Base-by-base conservation (phyloP, 2,797 vertebrate species). In the Platyrinchus mystaceus region DNA sequence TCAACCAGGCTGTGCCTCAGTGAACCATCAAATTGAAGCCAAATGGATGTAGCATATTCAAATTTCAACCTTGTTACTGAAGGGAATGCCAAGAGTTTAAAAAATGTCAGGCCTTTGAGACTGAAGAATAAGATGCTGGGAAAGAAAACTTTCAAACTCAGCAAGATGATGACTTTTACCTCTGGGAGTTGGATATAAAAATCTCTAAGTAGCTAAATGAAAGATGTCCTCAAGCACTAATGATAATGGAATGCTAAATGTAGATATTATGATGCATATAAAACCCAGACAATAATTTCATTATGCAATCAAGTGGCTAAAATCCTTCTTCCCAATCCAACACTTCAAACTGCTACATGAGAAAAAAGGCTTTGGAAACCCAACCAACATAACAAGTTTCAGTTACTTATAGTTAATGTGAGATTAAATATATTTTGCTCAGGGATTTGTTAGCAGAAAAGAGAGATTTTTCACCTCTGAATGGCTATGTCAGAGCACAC, bases 1-100 rank as follows among this genome's bases (percentile, higher is more conserved):
- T 90, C 75, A 87, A 44, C 43, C 84, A 87, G 88, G 44, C 80
- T 94, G 63, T 86, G 79, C 75, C 79, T 94, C 75, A 69, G 50
- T 76, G 80, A 94, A 36, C 53, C 81, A 87, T 66, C 77, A 85
- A 89, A 89, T 79, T 2, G 24, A 68, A 93, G 90, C 87, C 93
- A 96, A 94, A 92, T 47, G 91, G 83, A 89, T 74, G 62, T 50
- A 94, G 68, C 70, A 92, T 66, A 78, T 93, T 94, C 77, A 91
- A 64, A 87, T 92, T 87, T 94, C 87, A 92, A 88, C 59, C 91
- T 90, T 88, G 81, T 77, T 94, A 78, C 88, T 69, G 89, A 79
- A 86, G 58, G 86, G 76, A 95, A 94, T 79, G 89, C 71, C 77
- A 96, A 86, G 79, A 94, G 75, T 84, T 90, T 91, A 77, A 93